Conservation (phyloP, 2,888 invertebrate genomes). For the Ochropleura leucogaster region DNA sequence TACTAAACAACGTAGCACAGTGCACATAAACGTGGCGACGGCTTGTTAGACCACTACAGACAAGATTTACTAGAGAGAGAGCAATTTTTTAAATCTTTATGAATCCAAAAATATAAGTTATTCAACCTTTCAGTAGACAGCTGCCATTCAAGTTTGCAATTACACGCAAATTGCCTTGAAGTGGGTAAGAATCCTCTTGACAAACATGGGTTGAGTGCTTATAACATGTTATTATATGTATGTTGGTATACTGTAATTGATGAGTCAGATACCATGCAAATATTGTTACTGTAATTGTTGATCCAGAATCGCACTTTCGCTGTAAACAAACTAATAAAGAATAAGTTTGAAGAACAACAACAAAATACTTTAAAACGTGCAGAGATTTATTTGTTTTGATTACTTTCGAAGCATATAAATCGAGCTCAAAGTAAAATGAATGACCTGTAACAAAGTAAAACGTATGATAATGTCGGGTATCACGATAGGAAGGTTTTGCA, state of each 20-base stretch:
- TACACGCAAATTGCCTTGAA: constrained; percentile 43
- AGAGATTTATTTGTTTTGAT: constrained; percentile 41
- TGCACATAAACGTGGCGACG: constrained; percentile 34
- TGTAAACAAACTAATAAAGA: constrained; percentile 13
- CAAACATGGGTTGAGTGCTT: constrained; percentile 35
- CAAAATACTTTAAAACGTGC: constrained; percentile 18
- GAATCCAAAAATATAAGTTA: constrained; percentile 27
- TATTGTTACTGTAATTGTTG: not conserved
- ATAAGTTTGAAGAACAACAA: constrained; percentile 1
- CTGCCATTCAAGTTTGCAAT: constrained; percentile 54
- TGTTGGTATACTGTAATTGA: constrained; percentile 1
- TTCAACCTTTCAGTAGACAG: constrained; percentile 43
- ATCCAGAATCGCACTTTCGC: not conserved
- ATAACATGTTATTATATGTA: constrained; percentile 21
- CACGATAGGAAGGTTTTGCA: constrained; percentile 33
- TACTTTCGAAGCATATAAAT: constrained; percentile 20
- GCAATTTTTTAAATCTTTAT: constrained; percentile 25
- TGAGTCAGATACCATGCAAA: constrained; percentile 6
- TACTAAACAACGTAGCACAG: constrained; percentile 35
- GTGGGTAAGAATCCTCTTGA: constrained; percentile 35
- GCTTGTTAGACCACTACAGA: constrained; percentile 34
- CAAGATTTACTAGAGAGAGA: constrained; percentile 13
- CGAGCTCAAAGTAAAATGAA: constrained; percentile 22
- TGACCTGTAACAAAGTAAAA: constrained; percentile 10
- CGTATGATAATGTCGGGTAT: constrained; percentile 23